Evolutionary conservation across 2,797 vertebrate genomes (phyloP).

Genomic region (Artibeus lituratus): DNA sequence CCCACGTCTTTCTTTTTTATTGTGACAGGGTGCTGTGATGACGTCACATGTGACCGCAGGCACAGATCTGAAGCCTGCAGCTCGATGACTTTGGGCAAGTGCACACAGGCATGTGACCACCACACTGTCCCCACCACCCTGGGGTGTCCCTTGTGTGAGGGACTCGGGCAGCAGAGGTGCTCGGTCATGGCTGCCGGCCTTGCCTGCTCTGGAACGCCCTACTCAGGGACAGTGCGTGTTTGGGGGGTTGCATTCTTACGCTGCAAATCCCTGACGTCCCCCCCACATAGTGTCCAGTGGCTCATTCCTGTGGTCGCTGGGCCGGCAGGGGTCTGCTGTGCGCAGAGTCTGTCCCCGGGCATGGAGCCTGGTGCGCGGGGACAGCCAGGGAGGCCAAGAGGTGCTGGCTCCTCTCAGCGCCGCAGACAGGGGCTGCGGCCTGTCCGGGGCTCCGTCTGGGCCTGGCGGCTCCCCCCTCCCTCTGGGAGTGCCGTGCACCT

Average conservation of each 20-base stretch:
- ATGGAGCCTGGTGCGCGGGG: neutral
- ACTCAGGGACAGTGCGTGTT: accelerated
- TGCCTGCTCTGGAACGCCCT: neutral
- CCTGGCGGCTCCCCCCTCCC: no score
- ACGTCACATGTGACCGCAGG: accelerated
- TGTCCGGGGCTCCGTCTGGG: neutral
- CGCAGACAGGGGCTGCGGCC: neutral
- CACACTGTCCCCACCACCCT: accelerated
- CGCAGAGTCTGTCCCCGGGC: accelerated
- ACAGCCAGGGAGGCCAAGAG: accelerated
- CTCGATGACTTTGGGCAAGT: accelerated
- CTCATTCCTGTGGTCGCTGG: neutral
- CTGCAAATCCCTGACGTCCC: accelerated
- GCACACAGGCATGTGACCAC: accelerated
- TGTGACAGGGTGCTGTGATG: accelerated
- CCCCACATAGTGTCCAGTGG: accelerated
- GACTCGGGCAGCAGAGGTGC: neutral
- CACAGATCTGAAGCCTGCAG: accelerated
- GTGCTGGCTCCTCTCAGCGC: accelerated
- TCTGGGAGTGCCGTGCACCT: neutral
- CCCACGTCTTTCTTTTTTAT: accelerated
- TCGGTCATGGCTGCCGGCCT: accelerated
- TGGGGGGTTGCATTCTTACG: neutral
- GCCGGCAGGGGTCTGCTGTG: accelerated
- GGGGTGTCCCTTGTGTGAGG: accelerated